phyloP scores from a whole-genome alignment of 2,888 invertebrate genomes.

The Dasypolia templi region DNA sequence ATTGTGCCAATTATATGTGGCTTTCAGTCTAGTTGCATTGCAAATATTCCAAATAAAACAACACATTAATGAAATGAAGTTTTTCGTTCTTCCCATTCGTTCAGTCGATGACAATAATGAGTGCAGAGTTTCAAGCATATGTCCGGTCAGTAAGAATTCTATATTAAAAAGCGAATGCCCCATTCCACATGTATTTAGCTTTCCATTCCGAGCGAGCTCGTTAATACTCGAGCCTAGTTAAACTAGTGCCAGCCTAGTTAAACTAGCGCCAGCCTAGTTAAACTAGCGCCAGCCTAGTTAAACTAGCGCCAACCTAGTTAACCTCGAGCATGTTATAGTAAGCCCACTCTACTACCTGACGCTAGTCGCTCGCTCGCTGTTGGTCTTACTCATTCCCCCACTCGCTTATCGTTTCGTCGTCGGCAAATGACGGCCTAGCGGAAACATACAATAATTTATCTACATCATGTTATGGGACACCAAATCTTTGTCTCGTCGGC shows the following conservation, averaged over 20 bases:
- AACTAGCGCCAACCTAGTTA: conserved; percentile 13
- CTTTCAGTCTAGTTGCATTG: background rate
- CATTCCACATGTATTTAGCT: conserved; percentile 55
- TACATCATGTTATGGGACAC: conserved; percentile 1
- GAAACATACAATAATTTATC: conserved; percentile 45
- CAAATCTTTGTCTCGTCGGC: background rate
- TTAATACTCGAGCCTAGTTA: conserved; percentile 17
- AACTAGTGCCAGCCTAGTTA: background rate
- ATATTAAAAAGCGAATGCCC: conserved; percentile 56
- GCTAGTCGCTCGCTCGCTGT: conserved; percentile 48
- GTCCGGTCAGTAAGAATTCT: conserved; percentile 36
- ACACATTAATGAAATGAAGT: conserved; percentile 61
- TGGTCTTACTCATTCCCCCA: conserved; percentile 50
- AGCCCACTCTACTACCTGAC: conserved; percentile 56
- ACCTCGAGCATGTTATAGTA: conserved; percentile 15
- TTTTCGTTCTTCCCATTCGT: conserved; percentile 46
- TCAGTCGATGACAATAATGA: conserved; percentile 45
- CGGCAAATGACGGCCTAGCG: conserved; percentile 59
- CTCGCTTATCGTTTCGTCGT: conserved; percentile 56
- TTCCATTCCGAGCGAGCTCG: conserved; percentile 19
- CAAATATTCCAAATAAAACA: conserved; percentile 78
- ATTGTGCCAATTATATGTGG: background rate
- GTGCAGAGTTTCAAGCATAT: conserved; percentile 52
- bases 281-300: background rate
- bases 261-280: background rate